Base-by-base conservation (phyloP, 2,797 vertebrate genomes). In the Knipowitschia caucasica region DNA sequence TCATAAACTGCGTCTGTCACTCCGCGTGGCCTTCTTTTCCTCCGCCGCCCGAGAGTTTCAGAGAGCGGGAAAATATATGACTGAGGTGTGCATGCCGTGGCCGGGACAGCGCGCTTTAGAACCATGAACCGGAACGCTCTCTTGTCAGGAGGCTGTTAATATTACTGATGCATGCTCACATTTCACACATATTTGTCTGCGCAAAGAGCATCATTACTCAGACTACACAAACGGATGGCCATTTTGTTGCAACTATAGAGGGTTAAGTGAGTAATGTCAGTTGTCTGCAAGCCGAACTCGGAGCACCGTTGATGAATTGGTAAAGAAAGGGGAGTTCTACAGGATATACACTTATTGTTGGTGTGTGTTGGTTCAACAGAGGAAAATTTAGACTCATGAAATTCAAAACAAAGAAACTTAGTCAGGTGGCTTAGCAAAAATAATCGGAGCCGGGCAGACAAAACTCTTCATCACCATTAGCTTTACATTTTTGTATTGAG, bases 71-170 rank as follows among this genome's bases (percentile, higher is more conserved):
- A 31, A 84, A 85, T n/a, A 81, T 80, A 75, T 12, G 64, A 69
- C 61, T 73, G 56, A 80, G 78, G 71, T 77, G 77, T 62, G 62
- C n/a, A n/a, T n/a, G n/a, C 69, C 69, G 62, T 53, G 71, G 69
- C 61, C 24, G 71, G n/a, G 53, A 18, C 23, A 15, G 56, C 45
- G 60, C 27, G 42, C 60, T 67, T 58, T 60, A 46, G 46, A 34
- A n/a, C 26, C 12, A 46, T 78, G 69, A 82, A 78, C 79, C 64
- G 50, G 56, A 73, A 71, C 44, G 10, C 6, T 55, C 56, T 59
- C 59, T n/a, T 63, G 53, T 78, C 49, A 61, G 26, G 56, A 62
- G 44, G 61, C 63, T 61, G 67, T 56, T 59, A 54, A 76, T 56
- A 66, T 11, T 26, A 50, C 21, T 49, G 33, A 45, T 33, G 56